phyloP scores from a whole-genome alignment of 2,888 invertebrate species.

The Melieria crassipennis region DNA sequence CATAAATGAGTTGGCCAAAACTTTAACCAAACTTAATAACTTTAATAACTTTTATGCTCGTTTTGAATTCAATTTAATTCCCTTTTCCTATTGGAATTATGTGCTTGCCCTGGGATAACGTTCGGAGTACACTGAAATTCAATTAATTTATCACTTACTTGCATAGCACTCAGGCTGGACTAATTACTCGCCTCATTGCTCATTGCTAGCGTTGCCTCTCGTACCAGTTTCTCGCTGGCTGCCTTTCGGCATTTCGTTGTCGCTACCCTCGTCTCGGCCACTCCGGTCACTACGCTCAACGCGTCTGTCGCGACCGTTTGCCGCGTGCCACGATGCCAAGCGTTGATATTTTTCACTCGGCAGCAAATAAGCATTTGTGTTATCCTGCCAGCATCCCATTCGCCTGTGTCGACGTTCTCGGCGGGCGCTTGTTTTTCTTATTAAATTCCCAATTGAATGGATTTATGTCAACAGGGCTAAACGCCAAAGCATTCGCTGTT shows the following conservation, averaged over 20 bases:
- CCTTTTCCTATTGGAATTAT: slow-evolving; percentile 4
- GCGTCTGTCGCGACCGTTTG: neutral
- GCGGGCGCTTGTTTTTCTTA: slow-evolving; percentile 38
- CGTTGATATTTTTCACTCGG: neutral
- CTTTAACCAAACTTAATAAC: too few species aligned
- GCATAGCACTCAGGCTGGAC: slow-evolving; percentile 13
- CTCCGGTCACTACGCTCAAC: too few species aligned
- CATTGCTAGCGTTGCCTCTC: too few species aligned
- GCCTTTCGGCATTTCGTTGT: too few species aligned
- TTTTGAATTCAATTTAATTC: slow-evolving; percentile 16
- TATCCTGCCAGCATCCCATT: neutral
- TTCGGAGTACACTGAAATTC: neutral
- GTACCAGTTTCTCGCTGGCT: too few species aligned
- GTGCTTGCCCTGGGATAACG: neutral
- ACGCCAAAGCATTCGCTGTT: slow-evolving; percentile 26
- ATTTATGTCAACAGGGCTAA: slow-evolving; percentile 54
- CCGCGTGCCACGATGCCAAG: slow-evolving; percentile 1
- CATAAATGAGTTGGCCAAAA: too few species aligned
- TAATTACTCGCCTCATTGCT: slow-evolving; percentile 19
- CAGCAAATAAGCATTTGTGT: neutral
- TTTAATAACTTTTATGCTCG: too few species aligned
- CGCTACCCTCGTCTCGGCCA: too few species aligned
- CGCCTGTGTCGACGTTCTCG: neutral
- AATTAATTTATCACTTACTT: slow-evolving; percentile 17
- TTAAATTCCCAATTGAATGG: slow-evolving; percentile 58